A percentile compares a stretch with the other conserved stretches of the same genome.
Evolutionary conservation across 1,140 invertebrate genomes (phyloP).

Genomic region (Lasioglossum albipes): DNA sequence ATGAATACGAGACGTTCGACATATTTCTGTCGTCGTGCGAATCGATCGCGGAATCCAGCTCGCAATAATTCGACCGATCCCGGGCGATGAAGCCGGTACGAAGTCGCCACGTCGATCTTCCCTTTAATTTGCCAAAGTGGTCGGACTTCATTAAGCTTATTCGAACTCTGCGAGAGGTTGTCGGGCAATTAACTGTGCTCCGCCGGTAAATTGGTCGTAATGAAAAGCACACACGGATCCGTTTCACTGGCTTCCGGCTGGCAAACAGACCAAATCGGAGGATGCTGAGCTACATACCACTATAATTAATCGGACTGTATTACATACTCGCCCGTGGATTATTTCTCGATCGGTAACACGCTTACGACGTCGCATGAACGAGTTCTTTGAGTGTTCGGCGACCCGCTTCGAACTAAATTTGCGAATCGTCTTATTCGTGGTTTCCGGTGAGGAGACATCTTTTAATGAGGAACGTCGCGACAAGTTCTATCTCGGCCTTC

Average conservation of each 20-base stretch:
- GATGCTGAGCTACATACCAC: constrained; percentile 3
- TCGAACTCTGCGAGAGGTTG: too few relatives aligned
- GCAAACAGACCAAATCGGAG: constrained; percentile 34
- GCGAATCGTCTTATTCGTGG: not conserved
- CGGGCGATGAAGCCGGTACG: too few relatives aligned
- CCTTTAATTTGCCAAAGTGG: too few relatives aligned
- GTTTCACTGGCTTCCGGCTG: not conserved
- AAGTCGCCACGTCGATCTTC: too few relatives aligned
- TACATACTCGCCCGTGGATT: not conserved
- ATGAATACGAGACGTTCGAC: constrained; percentile 17
- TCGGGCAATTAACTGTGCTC: not conserved
- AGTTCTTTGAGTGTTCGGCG: too few relatives aligned
- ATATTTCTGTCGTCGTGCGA: constrained; percentile 8
- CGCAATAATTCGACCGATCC: not conserved
- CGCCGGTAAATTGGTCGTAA: not conserved
- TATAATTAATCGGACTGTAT: not conserved
- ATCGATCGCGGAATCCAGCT: not conserved
- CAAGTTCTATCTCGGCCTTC: not conserved
- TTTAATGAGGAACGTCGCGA: not conserved
- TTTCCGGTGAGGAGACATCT: not conserved
- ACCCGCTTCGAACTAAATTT: not conserved
- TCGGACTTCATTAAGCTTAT: too few relatives aligned
- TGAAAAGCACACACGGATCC: not conserved
- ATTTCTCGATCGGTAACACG: not conserved
- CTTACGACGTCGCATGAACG: too few relatives aligned